A percentile compares a stretch with the other conserved stretches of the same genome.
These are phyloP conservation scores for Pantelozetes paolii DNA, from an alignment of 2,888 invertebrate species.

Conservation along the genomic window DNA sequence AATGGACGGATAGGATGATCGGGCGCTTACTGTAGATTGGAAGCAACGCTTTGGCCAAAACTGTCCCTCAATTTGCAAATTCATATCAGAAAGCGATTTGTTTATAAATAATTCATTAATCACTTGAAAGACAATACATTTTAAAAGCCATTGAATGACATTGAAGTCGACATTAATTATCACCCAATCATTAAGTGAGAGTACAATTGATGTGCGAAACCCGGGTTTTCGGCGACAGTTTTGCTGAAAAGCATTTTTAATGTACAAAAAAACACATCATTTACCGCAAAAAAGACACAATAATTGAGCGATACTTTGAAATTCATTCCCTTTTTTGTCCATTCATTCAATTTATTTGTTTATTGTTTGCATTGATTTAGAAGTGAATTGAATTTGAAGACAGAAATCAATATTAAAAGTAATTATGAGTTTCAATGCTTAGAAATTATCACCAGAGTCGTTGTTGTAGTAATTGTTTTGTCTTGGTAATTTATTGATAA, in stretches of 20 bases:
- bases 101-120: slow-evolving; percentile 7
- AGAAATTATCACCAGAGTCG: too few relatives aligned
- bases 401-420: background rate
- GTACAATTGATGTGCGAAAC: slow-evolving; percentile 27
- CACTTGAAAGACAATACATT: background rate
- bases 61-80: background rate
- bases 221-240: background rate
- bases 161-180: too few relatives aligned
- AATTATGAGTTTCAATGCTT: background rate
- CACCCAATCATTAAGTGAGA: too few relatives aligned
- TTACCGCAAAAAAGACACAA: background rate
- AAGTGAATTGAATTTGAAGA: background rate
- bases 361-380: slow-evolving; percentile 2
- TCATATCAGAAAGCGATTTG: slow-evolving; percentile 19
- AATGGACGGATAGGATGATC: background rate
- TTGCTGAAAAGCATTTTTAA: slow-evolving; percentile 5
- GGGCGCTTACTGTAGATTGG: background rate
- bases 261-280: slow-evolving; percentile 25
- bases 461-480: slow-evolving; percentile 15
- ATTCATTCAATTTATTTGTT: background rate
- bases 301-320: background rate
- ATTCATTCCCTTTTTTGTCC: slow-evolving; percentile 21
- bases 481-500: background rate
- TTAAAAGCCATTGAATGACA: slow-evolving; percentile 14
- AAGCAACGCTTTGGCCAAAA: slow-evolving; percentile 2